Base-by-base conservation (phyloP, 2,797 vertebrate genomes). In the Xiphophorus birchmanni region DNA sequence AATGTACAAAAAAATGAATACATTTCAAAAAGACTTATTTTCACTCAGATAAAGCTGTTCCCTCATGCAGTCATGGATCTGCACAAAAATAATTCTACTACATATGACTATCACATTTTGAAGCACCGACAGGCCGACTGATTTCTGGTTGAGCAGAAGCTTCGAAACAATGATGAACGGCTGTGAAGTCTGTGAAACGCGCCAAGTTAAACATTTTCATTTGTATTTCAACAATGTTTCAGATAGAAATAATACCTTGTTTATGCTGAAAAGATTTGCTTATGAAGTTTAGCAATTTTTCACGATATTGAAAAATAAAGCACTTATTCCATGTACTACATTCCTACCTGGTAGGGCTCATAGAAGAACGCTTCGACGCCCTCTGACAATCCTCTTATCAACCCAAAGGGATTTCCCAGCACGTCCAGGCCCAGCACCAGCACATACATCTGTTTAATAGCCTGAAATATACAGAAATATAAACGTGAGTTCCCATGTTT, bases 361-460 rank as follows among this genome's bases (percentile, higher is more conserved):
- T 99, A 99, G 92, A 99, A 99, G 92, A 99, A 98, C n/a, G 98
- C 98, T 94, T 99, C 98, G 11, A 99, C 98, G 50, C 98, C 98
- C 94, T 99, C 97, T 26, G 98, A 99, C 84, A 99, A 95, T 79
- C 97, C 98, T 90, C 98, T 95, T 90, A 99, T 98, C 87, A 99
- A 96, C 73, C 98, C 98, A 91, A 98, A 99, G 1, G 98, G 98
- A 94, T 99, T 99, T 84, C 98, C 98, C 86, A 99, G 96, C 21
- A 99, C 98, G 86, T 99, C 98, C 92, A 99, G 95, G 60, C 98
- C 98, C 91, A 99, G 95, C 87, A 99, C 97, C 86, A 99, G 96
- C 84, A 99, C 98, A 82, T 99, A 99, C 97, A 98, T 98, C 93
- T 99, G 98, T 87, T 97, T 99, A 92, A 99, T 99, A 77, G 98